Conservation (phyloP, 2,797 vertebrate genomes). For the Lacerta agilis region DNA sequence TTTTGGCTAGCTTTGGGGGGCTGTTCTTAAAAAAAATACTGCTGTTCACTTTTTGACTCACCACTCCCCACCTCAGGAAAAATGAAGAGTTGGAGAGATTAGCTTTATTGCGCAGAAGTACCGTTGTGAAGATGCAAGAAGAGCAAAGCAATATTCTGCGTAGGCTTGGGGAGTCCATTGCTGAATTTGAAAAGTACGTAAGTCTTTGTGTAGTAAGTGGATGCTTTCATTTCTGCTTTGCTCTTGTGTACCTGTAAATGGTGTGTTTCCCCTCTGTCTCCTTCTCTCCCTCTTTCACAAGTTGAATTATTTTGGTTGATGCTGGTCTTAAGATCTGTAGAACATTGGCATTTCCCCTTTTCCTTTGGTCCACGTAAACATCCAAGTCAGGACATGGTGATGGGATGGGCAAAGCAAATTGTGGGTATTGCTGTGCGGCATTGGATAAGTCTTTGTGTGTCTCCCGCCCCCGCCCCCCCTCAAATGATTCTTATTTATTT, state of each 20-base stretch:
- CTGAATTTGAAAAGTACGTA: constrained; percentile 86
- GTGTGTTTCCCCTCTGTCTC: no score
- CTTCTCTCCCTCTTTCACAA: neutral
- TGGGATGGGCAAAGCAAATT: no score
- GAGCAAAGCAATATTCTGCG: constrained; percentile 68
- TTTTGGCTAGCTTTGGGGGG: neutral
- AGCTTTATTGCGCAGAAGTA: constrained; percentile 70
- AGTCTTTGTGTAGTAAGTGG: neutral
- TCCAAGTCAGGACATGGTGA: neutral
- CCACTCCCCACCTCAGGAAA: constrained; percentile 72
- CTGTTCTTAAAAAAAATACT: no score
- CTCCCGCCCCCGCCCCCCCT: no score
- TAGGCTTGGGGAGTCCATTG: constrained; percentile 75
- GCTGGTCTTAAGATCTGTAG: neutral
- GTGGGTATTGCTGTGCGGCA: no score
- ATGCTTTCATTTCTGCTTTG: neutral
- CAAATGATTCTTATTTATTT: no score
- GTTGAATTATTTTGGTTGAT: neutral
- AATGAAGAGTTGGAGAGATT: constrained; percentile 74
- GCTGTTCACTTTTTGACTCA: neutral
- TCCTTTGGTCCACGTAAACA: neutral
- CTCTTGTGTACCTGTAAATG: neutral
- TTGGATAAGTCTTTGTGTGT: no score
- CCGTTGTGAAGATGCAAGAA: constrained; percentile 77
- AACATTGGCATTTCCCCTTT: neutral